A percentile compares a stretch with the other conserved stretches of the same genome.
Evolutionary conservation across 2,888 invertebrate genomes (phyloP).

Genomic region (Oegoconia quadripuncta): DNA sequence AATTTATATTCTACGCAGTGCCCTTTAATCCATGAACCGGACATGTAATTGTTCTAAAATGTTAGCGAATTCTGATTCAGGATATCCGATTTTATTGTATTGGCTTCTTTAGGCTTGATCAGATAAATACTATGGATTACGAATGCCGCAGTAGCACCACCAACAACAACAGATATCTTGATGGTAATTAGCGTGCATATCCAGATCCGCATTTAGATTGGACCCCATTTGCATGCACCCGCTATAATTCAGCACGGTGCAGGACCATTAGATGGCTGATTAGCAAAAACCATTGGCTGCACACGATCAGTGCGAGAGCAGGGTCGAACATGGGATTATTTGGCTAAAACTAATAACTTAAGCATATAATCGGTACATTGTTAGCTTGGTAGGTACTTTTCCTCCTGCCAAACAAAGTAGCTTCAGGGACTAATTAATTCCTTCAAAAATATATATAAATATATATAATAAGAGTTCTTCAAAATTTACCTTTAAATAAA

Average conservation of each 20-base stretch:
- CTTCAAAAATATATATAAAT: too few species aligned
- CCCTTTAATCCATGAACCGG: too few species aligned
- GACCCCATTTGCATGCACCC: conserved; percentile 52
- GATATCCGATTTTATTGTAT: not conserved
- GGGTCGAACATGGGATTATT: not conserved
- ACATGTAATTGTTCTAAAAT: too few species aligned
- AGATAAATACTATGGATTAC: not conserved
- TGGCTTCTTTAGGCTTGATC: not conserved
- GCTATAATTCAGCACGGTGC: conserved; percentile 47
- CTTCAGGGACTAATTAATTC: too few species aligned
- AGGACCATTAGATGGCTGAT: conserved; percentile 46
- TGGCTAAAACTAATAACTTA: not conserved
- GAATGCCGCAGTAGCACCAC: conserved; percentile 17
- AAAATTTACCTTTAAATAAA: too few species aligned
- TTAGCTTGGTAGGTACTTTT: too few species aligned
- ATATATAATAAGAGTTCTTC: too few species aligned
- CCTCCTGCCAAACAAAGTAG: too few species aligned
- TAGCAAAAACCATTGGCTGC: conserved; percentile 49
- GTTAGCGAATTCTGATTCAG: too few species aligned
- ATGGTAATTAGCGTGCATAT: conserved; percentile 55
- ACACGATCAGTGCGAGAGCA: not conserved
- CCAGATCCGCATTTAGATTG: conserved; percentile 64
- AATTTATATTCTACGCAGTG: too few species aligned
- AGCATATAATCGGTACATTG: too few species aligned
- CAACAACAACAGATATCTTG: conserved; percentile 46